Percentiles rank a stretch among this genome's conserved stretches.
phyloP scores from a whole-genome alignment of 2,113 vertebrate species.

The Uria lomvia region DNA sequence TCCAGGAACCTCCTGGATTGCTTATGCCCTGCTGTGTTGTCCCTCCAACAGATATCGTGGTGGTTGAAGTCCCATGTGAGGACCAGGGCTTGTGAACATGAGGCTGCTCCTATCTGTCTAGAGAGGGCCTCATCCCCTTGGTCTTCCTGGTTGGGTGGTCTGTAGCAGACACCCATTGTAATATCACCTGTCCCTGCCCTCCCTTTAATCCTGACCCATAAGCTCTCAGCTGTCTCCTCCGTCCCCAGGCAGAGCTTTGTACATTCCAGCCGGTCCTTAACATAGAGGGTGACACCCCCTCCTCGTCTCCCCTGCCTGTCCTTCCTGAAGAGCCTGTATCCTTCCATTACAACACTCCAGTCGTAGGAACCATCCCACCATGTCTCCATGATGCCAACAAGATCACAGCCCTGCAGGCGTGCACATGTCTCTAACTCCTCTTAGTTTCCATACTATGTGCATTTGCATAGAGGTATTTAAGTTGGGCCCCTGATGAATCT shows the following conservation, averaged over 20 bases:
- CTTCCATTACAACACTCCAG: not conserved
- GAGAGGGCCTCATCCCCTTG: not conserved
- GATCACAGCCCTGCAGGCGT: not conserved
- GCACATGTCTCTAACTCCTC: not conserved
- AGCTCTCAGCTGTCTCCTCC: not conserved
- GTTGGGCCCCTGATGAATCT: no score
- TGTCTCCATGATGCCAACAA: not conserved
- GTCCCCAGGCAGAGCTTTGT: not conserved
- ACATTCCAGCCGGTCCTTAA: not conserved
- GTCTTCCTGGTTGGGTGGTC: not conserved
- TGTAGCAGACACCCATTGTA: not conserved
- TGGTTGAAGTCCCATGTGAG: not conserved
- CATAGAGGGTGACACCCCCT: not conserved
- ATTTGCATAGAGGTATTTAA: not conserved
- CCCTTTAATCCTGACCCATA: not conserved
- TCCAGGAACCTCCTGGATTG: not conserved
- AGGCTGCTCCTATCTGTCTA: not conserved
- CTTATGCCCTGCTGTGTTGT: not conserved
- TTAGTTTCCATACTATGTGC: not conserved
- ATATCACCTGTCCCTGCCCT: not conserved
- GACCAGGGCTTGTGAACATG: not conserved
- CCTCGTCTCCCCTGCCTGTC: not conserved
- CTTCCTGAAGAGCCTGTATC: not conserved
- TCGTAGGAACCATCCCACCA: not conserved
- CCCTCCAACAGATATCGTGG: not conserved